Percentiles rank a stretch among this genome's conserved stretches.
These are phyloP conservation scores for Paracentrotus lividus DNA, from an alignment of 53 echinoderm and acorn worm genomes.

Conservation along the genomic window DNA sequence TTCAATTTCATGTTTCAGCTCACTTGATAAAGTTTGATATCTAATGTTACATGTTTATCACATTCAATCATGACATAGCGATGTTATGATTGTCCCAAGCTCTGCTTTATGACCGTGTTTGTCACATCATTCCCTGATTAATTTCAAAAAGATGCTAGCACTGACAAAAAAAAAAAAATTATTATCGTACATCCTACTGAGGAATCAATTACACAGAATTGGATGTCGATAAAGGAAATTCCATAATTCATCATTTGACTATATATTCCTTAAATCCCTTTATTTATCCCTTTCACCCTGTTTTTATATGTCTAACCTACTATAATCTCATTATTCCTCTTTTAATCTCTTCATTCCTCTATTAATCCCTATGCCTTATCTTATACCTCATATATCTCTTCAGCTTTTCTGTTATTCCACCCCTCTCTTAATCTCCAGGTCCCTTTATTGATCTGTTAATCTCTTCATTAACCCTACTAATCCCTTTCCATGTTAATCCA, in stretches of 20 bases:
- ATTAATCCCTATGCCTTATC: background rate
- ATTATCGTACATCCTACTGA: background rate
- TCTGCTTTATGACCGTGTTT: background rate
- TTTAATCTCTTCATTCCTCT: background rate
- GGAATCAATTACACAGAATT: background rate
- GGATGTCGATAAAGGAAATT: background rate
- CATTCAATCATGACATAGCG: background rate
- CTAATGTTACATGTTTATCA: conserved; percentile 9
- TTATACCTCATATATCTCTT: background rate
- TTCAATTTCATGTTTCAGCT: background rate
- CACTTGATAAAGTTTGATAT: background rate
- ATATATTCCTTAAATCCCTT: background rate
- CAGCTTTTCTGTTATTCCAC: background rate
- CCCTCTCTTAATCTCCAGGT: background rate
- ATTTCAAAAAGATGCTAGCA: background rate
- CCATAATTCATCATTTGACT: background rate
- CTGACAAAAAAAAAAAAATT: background rate
- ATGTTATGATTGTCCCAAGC: background rate
- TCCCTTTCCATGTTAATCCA: no score
- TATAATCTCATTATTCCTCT: background rate
- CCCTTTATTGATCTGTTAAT: background rate
- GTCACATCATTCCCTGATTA: background rate
- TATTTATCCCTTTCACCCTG: background rate
- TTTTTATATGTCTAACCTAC: no score
- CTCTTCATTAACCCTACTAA: background rate